Percentiles rank a stretch among this genome's conserved stretches.
phyloP scores from a whole-genome alignment of 1,140 invertebrate species.

The Ditylenchus dipsaci region DNA sequence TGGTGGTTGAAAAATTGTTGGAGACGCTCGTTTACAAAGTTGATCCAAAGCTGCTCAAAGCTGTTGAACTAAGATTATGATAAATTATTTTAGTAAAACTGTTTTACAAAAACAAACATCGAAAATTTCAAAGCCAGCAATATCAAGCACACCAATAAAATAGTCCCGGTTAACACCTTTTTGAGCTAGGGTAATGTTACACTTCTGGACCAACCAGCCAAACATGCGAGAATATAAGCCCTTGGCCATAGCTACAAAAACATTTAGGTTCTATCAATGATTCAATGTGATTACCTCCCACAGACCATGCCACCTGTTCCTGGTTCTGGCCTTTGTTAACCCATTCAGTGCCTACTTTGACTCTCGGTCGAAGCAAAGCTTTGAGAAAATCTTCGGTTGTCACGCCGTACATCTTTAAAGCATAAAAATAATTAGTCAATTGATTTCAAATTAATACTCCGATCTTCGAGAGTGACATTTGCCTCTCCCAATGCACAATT shows the following conservation, averaged over 20 bases:
- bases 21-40: slow-evolving; percentile 90
- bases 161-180: slow-evolving; percentile 51
- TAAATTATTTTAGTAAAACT: too few species aligned
- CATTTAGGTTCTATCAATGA: neutral
- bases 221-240: slow-evolving; percentile 55
- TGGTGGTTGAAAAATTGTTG: too few species aligned
- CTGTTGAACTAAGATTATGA: slow-evolving; percentile 75
- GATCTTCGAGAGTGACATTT: too few species aligned
- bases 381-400: slow-evolving; percentile 65
- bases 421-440: too few species aligned
- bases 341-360: slow-evolving; percentile 66
- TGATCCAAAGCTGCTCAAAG: slow-evolving; percentile 99
- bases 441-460: too few species aligned
- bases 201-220: slow-evolving; percentile 56
- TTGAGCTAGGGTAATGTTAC: slow-evolving; percentile 55
- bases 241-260: neutral
- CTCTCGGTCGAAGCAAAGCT: slow-evolving; percentile 65
- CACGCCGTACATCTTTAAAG: slow-evolving; percentile 62
- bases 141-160: slow-evolving; percentile 89
- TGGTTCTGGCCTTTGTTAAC: slow-evolving; percentile 71
- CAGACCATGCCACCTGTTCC: slow-evolving; percentile 67
- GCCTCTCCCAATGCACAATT: too few species aligned
- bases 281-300: neutral
- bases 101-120: slow-evolving; percentile 68
- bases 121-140: slow-evolving; percentile 99